Conservation (phyloP, 1,140 invertebrate genomes). For the Samia ricini region DNA sequence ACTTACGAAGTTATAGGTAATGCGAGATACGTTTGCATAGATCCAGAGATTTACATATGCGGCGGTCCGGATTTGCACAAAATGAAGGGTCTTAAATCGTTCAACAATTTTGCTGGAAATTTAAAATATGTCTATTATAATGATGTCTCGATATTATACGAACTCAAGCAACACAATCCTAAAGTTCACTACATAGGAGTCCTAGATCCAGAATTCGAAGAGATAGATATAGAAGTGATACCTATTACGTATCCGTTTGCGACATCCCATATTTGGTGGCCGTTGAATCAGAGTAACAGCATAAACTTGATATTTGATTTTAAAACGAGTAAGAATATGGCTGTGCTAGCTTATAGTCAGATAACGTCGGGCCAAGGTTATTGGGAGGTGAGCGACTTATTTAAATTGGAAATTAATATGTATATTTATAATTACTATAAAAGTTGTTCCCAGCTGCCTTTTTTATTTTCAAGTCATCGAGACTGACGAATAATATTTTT, state of each 20-base stretch:
- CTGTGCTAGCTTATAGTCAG: constrained; percentile 90
- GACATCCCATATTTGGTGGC: constrained; percentile 92
- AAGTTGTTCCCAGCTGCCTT: neutral
- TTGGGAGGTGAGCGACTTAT: constrained; percentile 86
- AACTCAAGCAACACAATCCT: constrained; percentile 87
- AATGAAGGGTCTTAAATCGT: constrained; percentile 84
- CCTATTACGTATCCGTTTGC: constrained; percentile 95
- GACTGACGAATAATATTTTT: neutral
- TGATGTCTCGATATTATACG: constrained; percentile 93
- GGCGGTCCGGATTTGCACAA: constrained; percentile 89
- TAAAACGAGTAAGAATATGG: constrained; percentile 89
- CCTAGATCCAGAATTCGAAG: constrained; percentile 88
- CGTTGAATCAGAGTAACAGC: constrained; percentile 83
- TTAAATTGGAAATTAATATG: constrained; percentile 6
- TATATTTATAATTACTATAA: neutral
- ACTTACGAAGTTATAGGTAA: constrained; percentile 84
- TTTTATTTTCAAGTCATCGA: neutral
- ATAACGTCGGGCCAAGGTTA: constrained; percentile 86
- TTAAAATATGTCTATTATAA: constrained; percentile 96
- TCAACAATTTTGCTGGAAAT: constrained; percentile 90
- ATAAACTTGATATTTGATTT: constrained; percentile 92
- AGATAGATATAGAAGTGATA: constrained; percentile 90
- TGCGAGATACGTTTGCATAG: constrained; percentile 90
- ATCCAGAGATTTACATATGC: constrained; percentile 95
- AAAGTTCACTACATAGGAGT: constrained; percentile 92